Conservation (phyloP, 2,888 invertebrate species). For the Cephus nigrinus region DNA sequence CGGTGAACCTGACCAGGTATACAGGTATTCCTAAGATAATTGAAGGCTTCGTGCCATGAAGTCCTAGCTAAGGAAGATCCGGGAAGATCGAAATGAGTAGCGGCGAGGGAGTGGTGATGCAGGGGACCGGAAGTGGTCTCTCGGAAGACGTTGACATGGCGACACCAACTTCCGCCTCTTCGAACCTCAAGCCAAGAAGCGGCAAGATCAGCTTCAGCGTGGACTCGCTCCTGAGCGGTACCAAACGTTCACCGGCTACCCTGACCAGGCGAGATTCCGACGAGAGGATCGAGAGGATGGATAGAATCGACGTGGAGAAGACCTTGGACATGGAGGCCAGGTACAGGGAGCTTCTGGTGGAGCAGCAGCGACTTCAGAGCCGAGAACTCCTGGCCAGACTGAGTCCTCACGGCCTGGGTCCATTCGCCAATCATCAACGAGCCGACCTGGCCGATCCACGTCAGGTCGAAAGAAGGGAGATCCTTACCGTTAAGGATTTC, state of each 20-base stretch:
- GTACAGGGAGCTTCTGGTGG: slow-evolving; percentile 55
- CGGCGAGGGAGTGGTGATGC: slow-evolving; percentile 14
- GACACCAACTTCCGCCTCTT: slow-evolving; percentile 56
- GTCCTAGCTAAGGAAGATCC: slow-evolving; percentile 8
- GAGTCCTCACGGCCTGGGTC: slow-evolving; percentile 52
- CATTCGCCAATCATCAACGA: slow-evolving; percentile 44
- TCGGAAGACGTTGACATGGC: slow-evolving; percentile 57
- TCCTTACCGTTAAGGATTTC: slow-evolving; percentile 59
- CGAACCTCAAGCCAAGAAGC: slow-evolving; percentile 56
- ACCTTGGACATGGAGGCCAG: slow-evolving; percentile 54
- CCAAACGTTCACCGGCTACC: slow-evolving; percentile 42
- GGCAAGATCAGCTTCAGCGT: slow-evolving; percentile 81
- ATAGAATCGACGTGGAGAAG: slow-evolving; percentile 43
- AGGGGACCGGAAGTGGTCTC: slow-evolving; percentile 30
- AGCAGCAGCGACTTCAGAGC: slow-evolving; percentile 57
- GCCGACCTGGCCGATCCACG: slow-evolving; percentile 27
- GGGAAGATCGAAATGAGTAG: slow-evolving; percentile 12
- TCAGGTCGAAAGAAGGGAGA: slow-evolving; percentile 41
- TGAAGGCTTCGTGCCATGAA: background rate
- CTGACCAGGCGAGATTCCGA: slow-evolving; percentile 21
- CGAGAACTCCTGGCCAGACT: slow-evolving; percentile 56
- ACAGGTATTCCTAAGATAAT: too few relatives aligned
- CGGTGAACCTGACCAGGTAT: too few relatives aligned
- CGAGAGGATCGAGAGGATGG: slow-evolving; percentile 18
- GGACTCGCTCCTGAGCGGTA: slow-evolving; percentile 72